Percentiles rank a stretch among this genome's conserved stretches.
Conservation (phyloP, 2,113 vertebrate genomes). For the Benitochromis conjunctus region DNA sequence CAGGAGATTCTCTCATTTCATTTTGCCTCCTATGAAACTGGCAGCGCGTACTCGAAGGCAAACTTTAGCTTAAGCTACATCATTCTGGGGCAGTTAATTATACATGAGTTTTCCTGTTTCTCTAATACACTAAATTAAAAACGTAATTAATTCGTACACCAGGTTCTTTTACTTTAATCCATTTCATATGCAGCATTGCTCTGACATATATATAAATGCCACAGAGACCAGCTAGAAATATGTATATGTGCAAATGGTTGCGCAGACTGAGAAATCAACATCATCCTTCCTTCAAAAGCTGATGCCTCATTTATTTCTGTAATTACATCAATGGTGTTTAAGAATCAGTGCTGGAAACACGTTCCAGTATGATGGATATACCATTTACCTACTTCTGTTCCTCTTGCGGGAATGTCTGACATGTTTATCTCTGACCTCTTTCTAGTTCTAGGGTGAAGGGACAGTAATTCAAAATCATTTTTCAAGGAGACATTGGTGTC, state of each 20-base stretch:
- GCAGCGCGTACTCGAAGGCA: not conserved
- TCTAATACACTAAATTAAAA: not conserved
- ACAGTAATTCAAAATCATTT: slow-evolving; percentile 4
- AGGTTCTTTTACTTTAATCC: not conserved
- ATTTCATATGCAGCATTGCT: slow-evolving; percentile 17
- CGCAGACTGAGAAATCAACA: slow-evolving; percentile 30
- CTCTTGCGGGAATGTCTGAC: slow-evolving; percentile 17
- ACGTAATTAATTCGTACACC: slow-evolving; percentile 15
- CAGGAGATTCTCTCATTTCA: not conserved
- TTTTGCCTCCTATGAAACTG: not conserved
- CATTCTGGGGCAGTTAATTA: not conserved
- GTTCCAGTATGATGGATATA: not conserved
- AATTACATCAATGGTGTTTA: slow-evolving; percentile 51
- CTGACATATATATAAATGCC: slow-evolving; percentile 6
- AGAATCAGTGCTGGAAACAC: slow-evolving; percentile 28
- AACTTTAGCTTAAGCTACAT: not conserved
- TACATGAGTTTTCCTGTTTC: not conserved
- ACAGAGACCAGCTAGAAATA: slow-evolving; percentile 14
- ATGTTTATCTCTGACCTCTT: slow-evolving; percentile 38
- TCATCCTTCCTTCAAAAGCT: not conserved
- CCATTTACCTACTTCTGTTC: not conserved
- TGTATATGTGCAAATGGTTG: not conserved
- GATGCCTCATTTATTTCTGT: slow-evolving; percentile 41
- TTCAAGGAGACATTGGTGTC: not conserved
- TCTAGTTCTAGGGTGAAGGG: not conserved